Conservation (phyloP, 2,888 invertebrate species). For the Aromia moschata region DNA sequence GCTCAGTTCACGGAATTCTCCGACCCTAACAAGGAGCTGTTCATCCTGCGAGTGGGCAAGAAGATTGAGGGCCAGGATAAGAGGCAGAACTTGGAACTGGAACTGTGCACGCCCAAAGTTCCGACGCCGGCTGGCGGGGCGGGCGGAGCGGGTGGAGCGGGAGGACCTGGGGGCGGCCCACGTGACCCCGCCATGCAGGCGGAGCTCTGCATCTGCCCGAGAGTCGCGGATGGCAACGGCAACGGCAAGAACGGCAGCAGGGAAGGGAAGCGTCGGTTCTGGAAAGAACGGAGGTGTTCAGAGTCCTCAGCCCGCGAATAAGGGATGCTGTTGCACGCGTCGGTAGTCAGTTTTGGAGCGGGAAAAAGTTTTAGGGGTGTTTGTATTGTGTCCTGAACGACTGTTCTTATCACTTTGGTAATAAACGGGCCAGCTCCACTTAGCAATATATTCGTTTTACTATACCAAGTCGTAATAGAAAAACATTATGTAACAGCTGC, state of each 20-base stretch:
- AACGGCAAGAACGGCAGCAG: background rate
- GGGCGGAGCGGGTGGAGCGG: background rate
- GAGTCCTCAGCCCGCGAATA: conserved; percentile 25
- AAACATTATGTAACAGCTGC: too few species aligned
- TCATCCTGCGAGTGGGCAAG: conserved; percentile 76
- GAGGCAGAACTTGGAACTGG: conserved; percentile 75
- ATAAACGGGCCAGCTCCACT: too few species aligned
- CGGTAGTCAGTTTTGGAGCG: background rate
- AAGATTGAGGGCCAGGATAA: conserved; percentile 77
- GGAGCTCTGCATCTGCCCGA: background rate
- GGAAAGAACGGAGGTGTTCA: conserved; percentile 36
- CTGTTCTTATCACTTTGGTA: background rate
- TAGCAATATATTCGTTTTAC: background rate
- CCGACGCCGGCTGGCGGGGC: background rate
- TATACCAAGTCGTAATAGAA: too few species aligned
- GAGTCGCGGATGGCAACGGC: background rate
- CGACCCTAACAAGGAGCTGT: conserved; percentile 69
- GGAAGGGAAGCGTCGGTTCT: conserved; percentile 30
- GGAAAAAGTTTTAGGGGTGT: background rate
- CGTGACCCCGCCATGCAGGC: background rate
- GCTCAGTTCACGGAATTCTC: conserved; percentile 68
- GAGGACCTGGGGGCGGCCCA: too few species aligned
- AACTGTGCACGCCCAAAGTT: conserved; percentile 78
- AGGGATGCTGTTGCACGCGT: background rate
- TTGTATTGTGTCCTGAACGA: background rate